Evolutionary conservation across 2,113 vertebrate genomes (phyloP), one percentile per base, ranked within the genome.

Genomic region (Eublepharis macularius): DNA sequence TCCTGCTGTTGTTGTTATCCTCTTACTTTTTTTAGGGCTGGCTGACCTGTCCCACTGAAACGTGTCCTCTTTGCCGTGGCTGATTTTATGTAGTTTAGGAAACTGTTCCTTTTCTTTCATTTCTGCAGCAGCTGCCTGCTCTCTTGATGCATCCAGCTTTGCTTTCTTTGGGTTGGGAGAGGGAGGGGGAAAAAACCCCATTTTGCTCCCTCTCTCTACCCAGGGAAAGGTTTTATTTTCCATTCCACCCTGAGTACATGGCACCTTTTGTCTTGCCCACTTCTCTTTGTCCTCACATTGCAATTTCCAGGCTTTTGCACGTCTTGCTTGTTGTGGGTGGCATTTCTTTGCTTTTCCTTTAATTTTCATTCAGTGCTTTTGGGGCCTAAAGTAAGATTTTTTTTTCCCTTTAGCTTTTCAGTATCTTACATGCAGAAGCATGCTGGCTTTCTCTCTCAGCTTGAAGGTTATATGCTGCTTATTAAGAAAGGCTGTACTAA

Each of bases 391-490:
- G 51, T 32, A 21, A 54, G 6, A 9, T 13, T 3, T 4, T 29
- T 9, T 36, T 39, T 26, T 11, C 63, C n/a, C 19, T 14, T 47
- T 39, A 69, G 45, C 66, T 34, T 57, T 78, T 24, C 19, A 13
- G 16, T 4, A 21, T 1, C 14, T 73, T 51, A 36, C 19, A 3
- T 10, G 0, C 11, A 41, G 11, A 13, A 13, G 19, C n/a, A 63
- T 2, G 14, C 4, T 4, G 9, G 14, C 19, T 47, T 34, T 21
- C 47, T 29, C 29, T 79, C 39, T 51, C 65, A 54, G 63, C 0
- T 4, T 17, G 6, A 0, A 2, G 68, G 0, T 1, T 3, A 2
- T 1, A 0, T 39, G 83, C 88, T 79, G 16, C 45, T 68, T 73
- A 39, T 89, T 77, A 88, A 89, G 3, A 84, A 24, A 0, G 1